Evolutionary conservation across 2,797 vertebrate species (phyloP).

Genomic region (Mus spretus): DNA sequence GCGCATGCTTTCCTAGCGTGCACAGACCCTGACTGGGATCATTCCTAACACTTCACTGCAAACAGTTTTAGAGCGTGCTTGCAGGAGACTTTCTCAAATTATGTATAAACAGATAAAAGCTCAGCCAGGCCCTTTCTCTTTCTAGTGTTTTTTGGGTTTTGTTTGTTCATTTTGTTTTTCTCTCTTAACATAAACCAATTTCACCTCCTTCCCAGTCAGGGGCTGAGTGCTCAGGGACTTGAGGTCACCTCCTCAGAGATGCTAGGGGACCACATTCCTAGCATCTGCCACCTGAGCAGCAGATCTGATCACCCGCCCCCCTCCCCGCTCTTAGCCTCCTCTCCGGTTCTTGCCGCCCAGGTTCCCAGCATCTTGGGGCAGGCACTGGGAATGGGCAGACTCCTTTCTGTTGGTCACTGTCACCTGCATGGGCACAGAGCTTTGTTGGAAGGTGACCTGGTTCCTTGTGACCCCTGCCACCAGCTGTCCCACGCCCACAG

Average conservation of each 20-base stretch:
- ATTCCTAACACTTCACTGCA: background rate
- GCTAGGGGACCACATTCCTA: background rate
- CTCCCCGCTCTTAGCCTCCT: background rate
- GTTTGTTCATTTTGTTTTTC: background rate
- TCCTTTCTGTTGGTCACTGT: background rate
- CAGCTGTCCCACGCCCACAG: background rate
- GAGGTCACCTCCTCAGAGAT: background rate
- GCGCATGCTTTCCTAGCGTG: background rate
- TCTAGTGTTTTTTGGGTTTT: too few relatives aligned
- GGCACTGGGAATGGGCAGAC: background rate
- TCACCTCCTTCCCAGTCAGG: background rate
- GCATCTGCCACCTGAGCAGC: background rate
- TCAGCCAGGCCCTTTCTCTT: fast-evolving
- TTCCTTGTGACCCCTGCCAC: background rate
- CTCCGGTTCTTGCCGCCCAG: fast-evolving
- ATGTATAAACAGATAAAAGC: background rate
- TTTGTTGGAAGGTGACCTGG: background rate
- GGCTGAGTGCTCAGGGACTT: background rate
- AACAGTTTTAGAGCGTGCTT: background rate
- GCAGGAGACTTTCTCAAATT: background rate
- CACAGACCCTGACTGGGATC: background rate
- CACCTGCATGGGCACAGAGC: background rate
- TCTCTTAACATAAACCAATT: background rate
- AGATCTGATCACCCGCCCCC: fast-evolving
- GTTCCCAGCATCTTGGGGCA: background rate